Percentiles rank a stretch among this genome's conserved stretches.
These are phyloP conservation scores for Caenorhabditis sp. DNA, from an alignment of 2,888 invertebrate species.

Conservation along the genomic window DNA sequence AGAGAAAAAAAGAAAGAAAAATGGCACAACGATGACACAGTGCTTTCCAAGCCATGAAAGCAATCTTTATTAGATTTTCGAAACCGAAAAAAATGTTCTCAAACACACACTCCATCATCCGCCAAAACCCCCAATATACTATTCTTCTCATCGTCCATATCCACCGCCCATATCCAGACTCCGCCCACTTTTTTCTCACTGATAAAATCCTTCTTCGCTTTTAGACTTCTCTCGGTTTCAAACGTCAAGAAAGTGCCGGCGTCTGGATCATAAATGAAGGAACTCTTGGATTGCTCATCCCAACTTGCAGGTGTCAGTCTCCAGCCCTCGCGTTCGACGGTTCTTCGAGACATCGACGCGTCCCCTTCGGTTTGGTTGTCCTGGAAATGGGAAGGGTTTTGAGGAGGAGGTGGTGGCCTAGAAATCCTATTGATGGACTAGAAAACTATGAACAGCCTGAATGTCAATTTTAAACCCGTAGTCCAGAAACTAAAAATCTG, in stretches of 20 bases:
- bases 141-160: constrained; percentile 7
- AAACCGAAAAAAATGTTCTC: no score
- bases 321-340: not conserved
- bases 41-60: no score
- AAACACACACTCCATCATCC: not conserved
- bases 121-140: not conserved
- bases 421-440: no score
- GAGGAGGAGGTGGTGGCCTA: no score
- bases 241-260: not conserved
- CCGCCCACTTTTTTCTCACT: not conserved
- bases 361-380: not conserved
- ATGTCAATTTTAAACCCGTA: no score
- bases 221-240: constrained; percentile 1
- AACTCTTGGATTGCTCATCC: not conserved
- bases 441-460: no score
- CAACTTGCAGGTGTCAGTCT: not conserved
- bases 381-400: no score
- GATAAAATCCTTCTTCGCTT: not conserved
- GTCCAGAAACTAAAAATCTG: no score
- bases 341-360: not conserved
- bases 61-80: no score
- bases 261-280: not conserved
- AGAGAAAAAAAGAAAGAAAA: no score
- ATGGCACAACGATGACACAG: no score
- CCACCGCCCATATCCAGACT: not conserved